Evolutionary conservation across 2,888 invertebrate genomes (phyloP).

Genomic region (Pyrocoelia pectoralis): DNA sequence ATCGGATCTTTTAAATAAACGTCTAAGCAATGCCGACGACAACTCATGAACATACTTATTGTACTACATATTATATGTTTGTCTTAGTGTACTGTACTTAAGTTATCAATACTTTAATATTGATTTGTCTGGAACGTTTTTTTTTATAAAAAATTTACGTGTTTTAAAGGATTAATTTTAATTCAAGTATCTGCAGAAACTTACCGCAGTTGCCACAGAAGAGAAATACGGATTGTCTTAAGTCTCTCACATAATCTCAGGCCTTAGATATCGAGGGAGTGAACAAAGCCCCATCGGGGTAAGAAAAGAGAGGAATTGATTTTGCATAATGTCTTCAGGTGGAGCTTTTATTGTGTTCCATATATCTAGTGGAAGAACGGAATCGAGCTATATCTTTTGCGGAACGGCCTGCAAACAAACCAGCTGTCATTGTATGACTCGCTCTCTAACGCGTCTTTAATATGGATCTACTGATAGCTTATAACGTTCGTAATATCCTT

Average conservation of each 20-base stretch:
- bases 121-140: no score
- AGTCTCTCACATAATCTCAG: conserved; percentile 55
- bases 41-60: neutral
- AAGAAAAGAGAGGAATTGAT: conserved; percentile 59
- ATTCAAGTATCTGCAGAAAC: conserved; percentile 36
- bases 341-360: conserved; percentile 61
- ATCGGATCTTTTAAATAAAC: neutral
- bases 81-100: no score
- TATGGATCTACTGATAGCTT: conserved; percentile 50
- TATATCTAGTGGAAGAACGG: conserved; percentile 57
- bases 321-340: conserved; percentile 64
- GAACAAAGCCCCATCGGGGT: conserved; percentile 53
- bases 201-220: conserved; percentile 40
- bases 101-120: no score
- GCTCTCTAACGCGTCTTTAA: conserved; percentile 57
- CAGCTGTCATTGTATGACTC: conserved; percentile 56
- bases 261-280: conserved; percentile 52
- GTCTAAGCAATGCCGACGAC: neutral
- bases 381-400: conserved; percentile 52
- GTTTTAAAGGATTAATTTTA: conserved; percentile 34
- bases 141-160: conserved; percentile 16
- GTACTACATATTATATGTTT: no score
- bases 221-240: conserved; percentile 50
- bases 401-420: conserved; percentile 60
- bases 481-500: conserved; percentile 31